Percentiles rank a stretch among this genome's conserved stretches.
These are phyloP conservation scores for Eurosta solidaginis DNA, from an alignment of 1,140 invertebrate species.

Conservation along the genomic window DNA sequence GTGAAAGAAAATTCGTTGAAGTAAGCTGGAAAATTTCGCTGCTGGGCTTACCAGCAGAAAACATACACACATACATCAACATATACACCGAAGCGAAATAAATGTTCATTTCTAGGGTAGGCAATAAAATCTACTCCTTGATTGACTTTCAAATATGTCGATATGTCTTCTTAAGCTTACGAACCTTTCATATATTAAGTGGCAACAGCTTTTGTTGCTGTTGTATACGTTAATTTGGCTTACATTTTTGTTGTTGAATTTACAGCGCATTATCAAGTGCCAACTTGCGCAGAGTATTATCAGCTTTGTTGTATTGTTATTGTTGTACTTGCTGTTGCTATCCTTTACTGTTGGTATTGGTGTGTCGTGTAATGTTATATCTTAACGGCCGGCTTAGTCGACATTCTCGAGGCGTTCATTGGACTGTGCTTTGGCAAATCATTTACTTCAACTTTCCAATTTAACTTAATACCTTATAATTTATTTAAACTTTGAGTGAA, in stretches of 20 bases:
- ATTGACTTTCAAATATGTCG: no score
- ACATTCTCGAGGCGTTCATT: not conserved
- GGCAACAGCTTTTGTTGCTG: no score
- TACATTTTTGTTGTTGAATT: not conserved
- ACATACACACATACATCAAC: no score
- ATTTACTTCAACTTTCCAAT: constrained; percentile 21
- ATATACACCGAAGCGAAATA: no score
- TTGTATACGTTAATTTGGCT: not conserved
- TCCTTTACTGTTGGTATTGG: not conserved
- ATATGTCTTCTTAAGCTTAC: no score
- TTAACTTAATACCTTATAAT: constrained; percentile 51
- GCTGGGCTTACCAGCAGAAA: no score
- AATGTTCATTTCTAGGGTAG: no score
- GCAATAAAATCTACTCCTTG: no score
- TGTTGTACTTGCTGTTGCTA: not conserved
- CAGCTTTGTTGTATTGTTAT: not conserved
- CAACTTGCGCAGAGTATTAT: not conserved
- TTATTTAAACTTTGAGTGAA: constrained; percentile 45
- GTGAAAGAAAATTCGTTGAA: no score
- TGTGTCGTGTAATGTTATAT: not conserved
- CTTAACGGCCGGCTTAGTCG: not conserved
- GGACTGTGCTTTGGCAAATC: not conserved
- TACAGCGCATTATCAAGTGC: not conserved
- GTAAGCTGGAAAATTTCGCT: no score
- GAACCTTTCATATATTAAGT: no score